phyloP scores from a whole-genome alignment of 2,888 invertebrate genomes.

The Zhuqinia jingwanae region DNA sequence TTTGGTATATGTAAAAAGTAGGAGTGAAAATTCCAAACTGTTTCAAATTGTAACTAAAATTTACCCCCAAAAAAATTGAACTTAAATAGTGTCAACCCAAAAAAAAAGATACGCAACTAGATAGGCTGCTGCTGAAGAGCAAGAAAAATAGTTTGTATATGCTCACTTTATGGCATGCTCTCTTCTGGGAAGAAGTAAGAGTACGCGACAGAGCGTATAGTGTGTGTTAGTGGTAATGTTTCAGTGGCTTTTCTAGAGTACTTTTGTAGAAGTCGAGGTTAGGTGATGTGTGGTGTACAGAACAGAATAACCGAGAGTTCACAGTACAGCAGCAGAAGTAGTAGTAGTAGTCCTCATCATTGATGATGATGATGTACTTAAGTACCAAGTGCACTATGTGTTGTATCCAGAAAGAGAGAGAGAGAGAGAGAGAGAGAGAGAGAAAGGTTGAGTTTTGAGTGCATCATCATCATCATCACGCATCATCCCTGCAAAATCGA shows the following conservation, averaged over 20 bases:
- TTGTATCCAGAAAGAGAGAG: neutral
- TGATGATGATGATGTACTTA: neutral
- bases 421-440: neutral
- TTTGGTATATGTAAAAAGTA: no score
- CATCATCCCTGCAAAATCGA: conserved; percentile 24
- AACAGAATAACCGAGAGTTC: no score
- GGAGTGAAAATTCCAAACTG: conserved; percentile 63
- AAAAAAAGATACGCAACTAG: neutral
- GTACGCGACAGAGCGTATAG: conserved; percentile 57
- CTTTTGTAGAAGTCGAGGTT: neutral
- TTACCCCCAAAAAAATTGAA: conserved; percentile 55
- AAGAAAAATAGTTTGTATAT: neutral
- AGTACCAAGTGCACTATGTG: conserved; percentile 23
- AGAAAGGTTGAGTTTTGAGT: neutral
- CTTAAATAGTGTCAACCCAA: conserved; percentile 65
- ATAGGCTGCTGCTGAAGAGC: neutral
- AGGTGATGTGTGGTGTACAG: neutral
- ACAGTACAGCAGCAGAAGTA: no score
- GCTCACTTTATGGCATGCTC: no score
- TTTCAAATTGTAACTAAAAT: conserved; percentile 50
- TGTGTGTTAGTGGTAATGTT: conserved; percentile 66
- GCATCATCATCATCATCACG: no score
- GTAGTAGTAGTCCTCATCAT: neutral
- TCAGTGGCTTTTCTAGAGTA: conserved; percentile 56
- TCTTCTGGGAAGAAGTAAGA: neutral